phyloP scores from a whole-genome alignment of 2,113 vertebrate genomes.

The Albula goreensis region DNA sequence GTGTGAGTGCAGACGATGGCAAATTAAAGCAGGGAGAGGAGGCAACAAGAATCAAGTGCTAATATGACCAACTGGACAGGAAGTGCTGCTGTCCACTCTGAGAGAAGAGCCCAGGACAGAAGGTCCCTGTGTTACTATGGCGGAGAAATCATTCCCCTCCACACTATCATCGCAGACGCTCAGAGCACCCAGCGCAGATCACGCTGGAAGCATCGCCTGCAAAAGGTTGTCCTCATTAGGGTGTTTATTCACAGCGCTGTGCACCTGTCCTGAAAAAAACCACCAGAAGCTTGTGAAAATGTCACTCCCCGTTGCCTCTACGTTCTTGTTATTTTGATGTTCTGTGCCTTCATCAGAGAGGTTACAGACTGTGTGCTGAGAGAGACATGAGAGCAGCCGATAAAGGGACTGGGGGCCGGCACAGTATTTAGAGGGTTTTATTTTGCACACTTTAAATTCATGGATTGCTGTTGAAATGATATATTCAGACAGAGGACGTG shows the following conservation, averaged over 20 bases:
- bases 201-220: neutral
- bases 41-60: neutral
- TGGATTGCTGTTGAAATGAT: too few relatives aligned
- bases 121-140: neutral
- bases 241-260: neutral
- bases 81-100: neutral
- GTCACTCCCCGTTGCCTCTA: neutral
- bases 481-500: neutral
- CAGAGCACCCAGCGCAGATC: neutral
- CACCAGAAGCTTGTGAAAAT: neutral
- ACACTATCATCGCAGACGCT: neutral
- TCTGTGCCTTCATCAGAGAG: too few relatives aligned
- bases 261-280: neutral
- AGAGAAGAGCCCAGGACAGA: neutral
- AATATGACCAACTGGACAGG: neutral
- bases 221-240: conserved; percentile 2
- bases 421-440: too few relatives aligned
- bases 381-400: too few relatives aligned
- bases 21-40: neutral
- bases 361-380: neutral
- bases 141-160: neutral
- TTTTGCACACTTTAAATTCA: too few relatives aligned
- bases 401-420: too few relatives aligned
- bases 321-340: neutral
- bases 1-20: neutral